Base-by-base conservation (phyloP, 2,113 vertebrate genomes). In the Cryptotis parvus region DNA sequence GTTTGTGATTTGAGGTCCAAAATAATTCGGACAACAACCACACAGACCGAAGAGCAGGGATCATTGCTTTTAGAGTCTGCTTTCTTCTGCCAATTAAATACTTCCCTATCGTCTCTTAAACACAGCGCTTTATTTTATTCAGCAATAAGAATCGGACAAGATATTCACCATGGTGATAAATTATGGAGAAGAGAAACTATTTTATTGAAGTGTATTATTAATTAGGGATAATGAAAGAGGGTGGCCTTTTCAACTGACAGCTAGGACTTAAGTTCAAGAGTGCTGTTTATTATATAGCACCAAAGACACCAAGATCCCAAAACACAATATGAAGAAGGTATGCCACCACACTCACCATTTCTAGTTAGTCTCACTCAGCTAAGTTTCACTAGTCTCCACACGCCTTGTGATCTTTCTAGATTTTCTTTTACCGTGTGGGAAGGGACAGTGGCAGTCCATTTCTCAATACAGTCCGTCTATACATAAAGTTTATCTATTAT, bases 141-240 rank as follows among this genome's bases (percentile, higher is more conserved):
- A 94, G 78, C 78, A 88, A 18, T 92, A 91, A 95, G 75, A 97
- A 92, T 90, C 91, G 87, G 65, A 78, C 61, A 95, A 91, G 89
- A 94, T 89, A 91, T 78, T 93, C 82, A 94, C 95, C 94, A 88
- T 37, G 52, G 43, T 95, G 87, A 90, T 94, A 95, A 95, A 91
- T 96, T 96, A 95, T 89, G 74, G 75, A 37, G 89, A 91, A 83
- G 73, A 94, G 95, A 91, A 83, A 93, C 91, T 96, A 93, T 87
- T 97, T 97, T 96, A 96, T 96, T 91, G 96, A 97, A 95, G 96
- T 93, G 29, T 94, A 97, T 97, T 97, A 97, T 97, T 97, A 97
- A 96, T 90, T 61, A 95, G 61, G 81, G 95, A 92, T 94, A 84
- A 76, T 1, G 2, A 93, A 97, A 87, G 85, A 96, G 73, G 73